phyloP scores from a whole-genome alignment of 2,797 vertebrate genomes.

The Myotis myotis region DNA sequence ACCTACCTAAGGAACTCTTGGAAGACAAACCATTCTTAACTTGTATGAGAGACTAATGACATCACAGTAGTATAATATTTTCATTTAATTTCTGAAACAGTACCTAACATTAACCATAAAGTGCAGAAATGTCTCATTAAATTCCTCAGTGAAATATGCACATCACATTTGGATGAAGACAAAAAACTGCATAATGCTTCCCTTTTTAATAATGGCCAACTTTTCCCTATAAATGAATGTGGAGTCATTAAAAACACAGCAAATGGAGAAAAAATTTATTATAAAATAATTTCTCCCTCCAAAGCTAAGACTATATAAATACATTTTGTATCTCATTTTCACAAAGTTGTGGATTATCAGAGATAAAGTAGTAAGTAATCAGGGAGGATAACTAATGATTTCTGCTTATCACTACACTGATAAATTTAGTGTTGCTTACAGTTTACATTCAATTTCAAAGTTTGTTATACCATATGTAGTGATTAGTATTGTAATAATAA shows the following conservation, averaged over 20 bases:
- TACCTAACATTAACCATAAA: background rate
- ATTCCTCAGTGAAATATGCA: background rate
- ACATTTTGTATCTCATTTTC: background rate
- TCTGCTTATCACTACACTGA: background rate
- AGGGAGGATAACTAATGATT: background rate
- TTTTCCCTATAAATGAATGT: background rate
- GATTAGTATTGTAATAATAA: background rate
- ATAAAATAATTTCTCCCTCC: slow-evolving; percentile 1
- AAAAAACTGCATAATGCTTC: background rate
- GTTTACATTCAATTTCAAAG: background rate
- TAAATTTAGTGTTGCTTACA: background rate
- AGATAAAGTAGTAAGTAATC: background rate
- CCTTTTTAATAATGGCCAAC: background rate
- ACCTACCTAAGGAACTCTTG: background rate
- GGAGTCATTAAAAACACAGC: background rate
- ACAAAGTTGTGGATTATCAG: background rate
- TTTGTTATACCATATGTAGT: background rate
- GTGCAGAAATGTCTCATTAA: background rate
- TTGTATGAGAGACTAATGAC: background rate
- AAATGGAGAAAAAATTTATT: background rate
- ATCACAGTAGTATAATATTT: background rate
- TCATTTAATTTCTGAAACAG: background rate
- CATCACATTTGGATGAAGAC: background rate
- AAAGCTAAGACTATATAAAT: background rate
- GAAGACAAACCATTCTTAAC: background rate